Percentiles rank a stretch among this genome's conserved stretches.
Evolutionary conservation across 2,888 invertebrate genomes (phyloP).

Genomic region (Agrypnus murinus): DNA sequence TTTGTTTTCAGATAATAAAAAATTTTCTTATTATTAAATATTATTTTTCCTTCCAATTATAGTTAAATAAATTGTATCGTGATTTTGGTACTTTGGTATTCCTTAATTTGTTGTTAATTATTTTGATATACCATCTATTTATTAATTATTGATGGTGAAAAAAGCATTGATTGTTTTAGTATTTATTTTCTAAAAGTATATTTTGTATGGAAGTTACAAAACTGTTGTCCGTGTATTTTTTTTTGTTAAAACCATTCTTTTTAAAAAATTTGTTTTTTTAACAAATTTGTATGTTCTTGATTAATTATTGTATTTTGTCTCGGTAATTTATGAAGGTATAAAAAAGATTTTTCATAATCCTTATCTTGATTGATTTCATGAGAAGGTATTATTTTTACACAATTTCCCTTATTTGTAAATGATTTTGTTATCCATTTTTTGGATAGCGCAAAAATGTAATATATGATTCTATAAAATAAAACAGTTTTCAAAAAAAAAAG

Average conservation of each 20-base stretch:
- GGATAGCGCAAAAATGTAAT: constrained; percentile 38
- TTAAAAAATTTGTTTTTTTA: constrained; percentile 1
- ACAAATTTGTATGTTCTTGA: constrained; percentile 8
- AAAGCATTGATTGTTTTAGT: too few species aligned
- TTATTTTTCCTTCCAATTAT: not conserved
- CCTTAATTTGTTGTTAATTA: too few species aligned
- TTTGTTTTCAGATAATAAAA: constrained; percentile 19
- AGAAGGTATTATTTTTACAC: constrained; percentile 29
- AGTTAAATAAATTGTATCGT: not conserved
- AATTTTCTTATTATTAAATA: constrained; percentile 19
- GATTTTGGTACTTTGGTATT: not conserved
- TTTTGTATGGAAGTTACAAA: constrained; percentile 12
- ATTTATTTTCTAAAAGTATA: constrained; percentile 21
- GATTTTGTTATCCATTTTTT: constrained; percentile 32
- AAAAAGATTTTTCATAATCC: not conserved
- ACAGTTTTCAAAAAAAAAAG: constrained; percentile 37
- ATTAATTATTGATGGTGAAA: too few species aligned
- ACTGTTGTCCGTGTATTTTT: too few species aligned
- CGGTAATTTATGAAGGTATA: constrained; percentile 4
- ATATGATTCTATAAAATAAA: constrained; percentile 39
- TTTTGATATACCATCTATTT: too few species aligned
- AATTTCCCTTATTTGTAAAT: constrained; percentile 26
- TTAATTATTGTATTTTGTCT: not conserved
- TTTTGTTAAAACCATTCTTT: not conserved
- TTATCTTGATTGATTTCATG: constrained; percentile 14